These are phyloP conservation scores for Crotalus viridis DNA, from an alignment of 2,113 vertebrate genomes.

Conservation along the genomic window DNA sequence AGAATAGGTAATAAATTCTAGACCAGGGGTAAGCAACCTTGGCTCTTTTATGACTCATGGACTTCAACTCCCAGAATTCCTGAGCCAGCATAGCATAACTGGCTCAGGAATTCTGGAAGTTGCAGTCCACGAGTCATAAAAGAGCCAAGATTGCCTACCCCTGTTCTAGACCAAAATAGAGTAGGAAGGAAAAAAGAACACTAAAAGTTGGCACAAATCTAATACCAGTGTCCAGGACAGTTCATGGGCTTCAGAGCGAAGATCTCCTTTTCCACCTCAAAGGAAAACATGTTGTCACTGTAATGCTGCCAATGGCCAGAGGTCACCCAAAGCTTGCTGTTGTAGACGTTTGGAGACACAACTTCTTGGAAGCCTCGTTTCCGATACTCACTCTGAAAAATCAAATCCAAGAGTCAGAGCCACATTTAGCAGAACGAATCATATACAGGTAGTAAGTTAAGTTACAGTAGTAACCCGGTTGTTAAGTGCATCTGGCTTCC, in stretches of 20 bases:
- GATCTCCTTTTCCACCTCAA: conserved; percentile 93
- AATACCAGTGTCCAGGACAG: conserved; percentile 96
- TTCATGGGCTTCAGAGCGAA: conserved; percentile 99
- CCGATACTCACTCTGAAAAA: conserved; percentile 86
- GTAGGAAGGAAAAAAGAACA: too few relatives aligned
- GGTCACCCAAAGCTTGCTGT: conserved; percentile 95
- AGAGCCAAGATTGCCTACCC: too few relatives aligned
- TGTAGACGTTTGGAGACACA: conserved; percentile 94
- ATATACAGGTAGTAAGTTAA: not conserved
- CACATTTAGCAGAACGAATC: not conserved
- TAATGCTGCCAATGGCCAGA: conserved; percentile 99
- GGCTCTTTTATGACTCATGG: too few relatives aligned
- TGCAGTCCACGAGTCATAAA: too few relatives aligned
- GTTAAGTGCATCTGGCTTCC: not conserved
- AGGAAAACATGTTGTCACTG: conserved; percentile 98
- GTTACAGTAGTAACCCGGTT: not conserved
- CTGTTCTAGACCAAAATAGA: not conserved
- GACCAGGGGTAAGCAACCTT: not conserved
- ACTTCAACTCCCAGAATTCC: too few relatives aligned
- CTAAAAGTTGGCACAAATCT: not conserved
- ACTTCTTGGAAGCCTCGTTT: conserved; percentile 96
- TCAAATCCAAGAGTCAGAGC: not conserved
- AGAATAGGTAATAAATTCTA: not conserved
- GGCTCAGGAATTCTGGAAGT: too few relatives aligned
- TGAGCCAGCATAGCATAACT: too few relatives aligned